These are phyloP conservation scores for Crotalus adamanteus DNA, from an alignment of 2,797 vertebrate genomes.

Conservation along the genomic window DNA sequence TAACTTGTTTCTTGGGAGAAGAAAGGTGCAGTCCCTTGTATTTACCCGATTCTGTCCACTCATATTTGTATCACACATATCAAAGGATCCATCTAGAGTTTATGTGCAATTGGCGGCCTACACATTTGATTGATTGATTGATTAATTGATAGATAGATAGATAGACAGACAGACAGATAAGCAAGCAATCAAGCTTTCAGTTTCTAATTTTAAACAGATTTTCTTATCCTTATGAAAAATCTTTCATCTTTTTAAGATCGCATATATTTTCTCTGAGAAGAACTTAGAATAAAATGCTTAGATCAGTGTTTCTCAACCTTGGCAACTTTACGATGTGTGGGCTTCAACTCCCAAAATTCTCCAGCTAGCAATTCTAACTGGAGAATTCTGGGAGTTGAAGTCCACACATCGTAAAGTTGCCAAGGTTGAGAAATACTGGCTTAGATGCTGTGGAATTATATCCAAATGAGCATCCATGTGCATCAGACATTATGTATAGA, in stretches of 20 bases:
- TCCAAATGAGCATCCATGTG: background rate
- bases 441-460: background rate
- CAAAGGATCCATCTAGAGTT: background rate
- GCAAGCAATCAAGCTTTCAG: background rate
- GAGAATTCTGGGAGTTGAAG: too few species aligned
- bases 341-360: too few species aligned
- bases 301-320: too few species aligned
- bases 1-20: background rate
- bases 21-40: background rate
- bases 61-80: background rate
- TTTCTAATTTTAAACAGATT: background rate
- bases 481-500: background rate
- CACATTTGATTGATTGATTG: too few species aligned
- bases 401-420: too few species aligned
- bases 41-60: background rate
- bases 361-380: too few species aligned
- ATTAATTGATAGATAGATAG: background rate
- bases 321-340: too few species aligned
- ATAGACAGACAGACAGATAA: background rate
- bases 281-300: background rate
- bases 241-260: background rate
- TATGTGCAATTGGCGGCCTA: too few species aligned
- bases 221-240: background rate
- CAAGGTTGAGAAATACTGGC: too few species aligned
- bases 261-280: background rate